Conservation (phyloP, 2,888 invertebrate species). For the Leucania comma region DNA sequence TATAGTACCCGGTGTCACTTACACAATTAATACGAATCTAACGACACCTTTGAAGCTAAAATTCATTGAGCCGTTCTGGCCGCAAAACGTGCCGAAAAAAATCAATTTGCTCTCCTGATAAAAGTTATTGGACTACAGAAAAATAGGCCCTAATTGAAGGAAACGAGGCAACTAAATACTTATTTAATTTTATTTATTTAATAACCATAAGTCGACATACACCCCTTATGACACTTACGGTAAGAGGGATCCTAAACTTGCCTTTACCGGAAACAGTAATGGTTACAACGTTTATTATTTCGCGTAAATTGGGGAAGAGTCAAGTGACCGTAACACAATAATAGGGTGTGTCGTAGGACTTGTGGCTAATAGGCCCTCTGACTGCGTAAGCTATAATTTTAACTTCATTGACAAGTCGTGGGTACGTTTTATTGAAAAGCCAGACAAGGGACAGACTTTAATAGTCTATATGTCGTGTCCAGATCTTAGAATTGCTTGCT, state of each 20-base stretch:
- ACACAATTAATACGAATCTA: too few species aligned
- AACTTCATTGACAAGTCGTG: slow-evolving; percentile 6
- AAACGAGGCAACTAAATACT: neutral
- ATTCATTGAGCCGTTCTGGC: too few species aligned
- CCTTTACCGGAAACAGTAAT: slow-evolving; percentile 44
- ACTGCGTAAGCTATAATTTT: slow-evolving; percentile 22
- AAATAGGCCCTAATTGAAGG: neutral
- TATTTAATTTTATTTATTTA: neutral
- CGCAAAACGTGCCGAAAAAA: too few species aligned
- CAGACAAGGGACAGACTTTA: neutral
- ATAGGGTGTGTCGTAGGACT: slow-evolving; percentile 26
- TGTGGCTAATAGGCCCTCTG: slow-evolving; percentile 3
- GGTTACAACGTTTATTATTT: slow-evolving; percentile 42
- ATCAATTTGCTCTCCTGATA: too few species aligned
- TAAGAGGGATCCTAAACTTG: slow-evolving; percentile 10
- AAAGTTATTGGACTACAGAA: too few species aligned
- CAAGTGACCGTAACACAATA: slow-evolving; percentile 34
- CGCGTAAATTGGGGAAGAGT: slow-evolving; percentile 35
- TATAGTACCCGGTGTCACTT: too few species aligned
- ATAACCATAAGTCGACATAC: neutral
- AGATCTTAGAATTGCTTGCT: too few species aligned
- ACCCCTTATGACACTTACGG: neutral
- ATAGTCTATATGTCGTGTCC: too few species aligned
- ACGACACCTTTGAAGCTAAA: too few species aligned
- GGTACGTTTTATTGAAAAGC: neutral